Conservation (phyloP, 2,113 vertebrate species). For the Psephotus haematonotus region DNA sequence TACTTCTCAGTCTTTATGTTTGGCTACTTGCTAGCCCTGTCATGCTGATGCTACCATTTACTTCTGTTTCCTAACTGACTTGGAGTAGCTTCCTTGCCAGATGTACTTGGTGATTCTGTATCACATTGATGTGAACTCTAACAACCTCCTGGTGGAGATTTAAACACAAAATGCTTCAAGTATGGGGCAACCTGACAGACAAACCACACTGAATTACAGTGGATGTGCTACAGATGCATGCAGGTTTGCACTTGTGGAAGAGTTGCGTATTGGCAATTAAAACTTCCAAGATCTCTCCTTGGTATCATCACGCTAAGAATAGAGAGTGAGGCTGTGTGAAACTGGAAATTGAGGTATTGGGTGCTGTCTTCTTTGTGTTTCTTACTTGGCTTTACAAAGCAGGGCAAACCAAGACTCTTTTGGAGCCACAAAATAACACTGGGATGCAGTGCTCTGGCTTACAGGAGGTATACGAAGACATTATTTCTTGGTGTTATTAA, state of each 20-base stretch:
- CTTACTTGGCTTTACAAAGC: background rate
- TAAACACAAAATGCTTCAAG: background rate
- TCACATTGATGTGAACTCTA: background rate
- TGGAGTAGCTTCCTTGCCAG: background rate
- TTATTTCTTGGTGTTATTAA: background rate
- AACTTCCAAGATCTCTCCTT: background rate
- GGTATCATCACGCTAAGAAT: fast-evolving
- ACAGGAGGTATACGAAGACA: background rate
- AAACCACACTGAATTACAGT: background rate
- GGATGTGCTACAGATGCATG: fast-evolving
- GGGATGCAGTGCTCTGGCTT: background rate
- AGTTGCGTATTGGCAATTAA: background rate
- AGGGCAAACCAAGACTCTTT: background rate
- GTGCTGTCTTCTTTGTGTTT: background rate
- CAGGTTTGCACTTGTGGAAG: background rate
- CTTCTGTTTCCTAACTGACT: background rate
- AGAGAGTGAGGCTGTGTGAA: background rate
- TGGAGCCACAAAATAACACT: background rate
- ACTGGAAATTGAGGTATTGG: no score
- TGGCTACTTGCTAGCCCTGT: background rate
- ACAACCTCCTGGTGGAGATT: background rate
- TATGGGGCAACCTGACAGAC: background rate
- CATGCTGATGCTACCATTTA: background rate
- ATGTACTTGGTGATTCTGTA: background rate
- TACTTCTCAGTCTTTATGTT: background rate